These are phyloP conservation scores for Manis crassicaudata DNA, from an alignment of 2,797 vertebrate species.

Conservation along the genomic window DNA sequence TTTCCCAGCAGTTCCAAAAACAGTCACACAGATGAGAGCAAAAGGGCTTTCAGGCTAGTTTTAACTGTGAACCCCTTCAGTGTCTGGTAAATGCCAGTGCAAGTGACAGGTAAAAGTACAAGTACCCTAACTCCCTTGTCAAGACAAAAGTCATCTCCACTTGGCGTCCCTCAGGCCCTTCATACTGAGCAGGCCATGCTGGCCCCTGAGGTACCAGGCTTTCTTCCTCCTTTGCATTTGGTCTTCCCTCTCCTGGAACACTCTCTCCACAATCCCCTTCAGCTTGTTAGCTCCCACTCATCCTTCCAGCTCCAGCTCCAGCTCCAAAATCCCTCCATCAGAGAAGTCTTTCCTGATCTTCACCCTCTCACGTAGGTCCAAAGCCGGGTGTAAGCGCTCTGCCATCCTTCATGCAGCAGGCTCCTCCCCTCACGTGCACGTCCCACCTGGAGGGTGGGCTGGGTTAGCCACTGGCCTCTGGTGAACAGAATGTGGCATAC, in stretches of 20 bases:
- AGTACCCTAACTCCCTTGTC: not conserved
- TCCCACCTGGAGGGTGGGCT: not conserved
- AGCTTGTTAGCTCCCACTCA: not conserved
- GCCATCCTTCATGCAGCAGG: not conserved
- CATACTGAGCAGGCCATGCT: not conserved
- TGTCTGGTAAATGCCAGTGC: not conserved
- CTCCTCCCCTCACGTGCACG: not conserved
- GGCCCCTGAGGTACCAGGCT: not conserved
- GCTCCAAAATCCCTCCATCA: not conserved
- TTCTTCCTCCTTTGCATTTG: not conserved
- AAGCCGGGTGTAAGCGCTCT: not conserved
- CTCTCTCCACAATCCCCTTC: not conserved
- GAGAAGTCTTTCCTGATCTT: not conserved
- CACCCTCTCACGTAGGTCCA: not conserved
- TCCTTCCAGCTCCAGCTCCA: not conserved
- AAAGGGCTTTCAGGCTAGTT: not conserved
- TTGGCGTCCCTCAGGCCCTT: not conserved
- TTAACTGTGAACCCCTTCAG: not conserved
- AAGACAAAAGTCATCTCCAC: not conserved
- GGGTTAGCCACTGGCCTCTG: not conserved
- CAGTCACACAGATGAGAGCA: not conserved
- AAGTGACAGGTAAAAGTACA: not conserved
- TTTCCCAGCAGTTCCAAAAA: slow-evolving; percentile 44
- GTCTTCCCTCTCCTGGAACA: not conserved
- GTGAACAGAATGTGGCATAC: not conserved